A percentile compares a stretch with the other conserved stretches of the same genome.
Conservation (phyloP, 2,797 vertebrate genomes). For the Fistularia tabacaria region DNA sequence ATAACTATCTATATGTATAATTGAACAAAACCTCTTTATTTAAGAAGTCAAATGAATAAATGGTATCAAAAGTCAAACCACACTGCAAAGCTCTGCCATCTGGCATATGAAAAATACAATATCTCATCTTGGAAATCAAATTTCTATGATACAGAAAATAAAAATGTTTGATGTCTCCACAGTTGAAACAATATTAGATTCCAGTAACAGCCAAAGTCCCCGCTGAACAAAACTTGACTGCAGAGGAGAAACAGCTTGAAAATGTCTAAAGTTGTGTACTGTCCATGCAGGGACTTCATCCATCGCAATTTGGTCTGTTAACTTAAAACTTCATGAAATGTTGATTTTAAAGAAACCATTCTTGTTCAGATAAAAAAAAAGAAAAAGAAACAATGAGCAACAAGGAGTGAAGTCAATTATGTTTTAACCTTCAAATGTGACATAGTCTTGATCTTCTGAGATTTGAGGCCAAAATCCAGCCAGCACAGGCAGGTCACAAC, state of each 20-base stretch:
- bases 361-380: constrained; percentile 39
- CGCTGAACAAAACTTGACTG: constrained; percentile 70
- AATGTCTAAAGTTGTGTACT: constrained; percentile 64
- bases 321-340: constrained; percentile 56
- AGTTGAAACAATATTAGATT: constrained; percentile 73
- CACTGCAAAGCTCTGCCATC: constrained; percentile 79
- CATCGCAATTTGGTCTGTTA: constrained; percentile 60
- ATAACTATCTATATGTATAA: constrained; percentile 5
- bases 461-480: too few relatives aligned
- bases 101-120: constrained; percentile 68
- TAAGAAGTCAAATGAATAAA: constrained; percentile 67
- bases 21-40: constrained; percentile 58
- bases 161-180: constrained; percentile 75
- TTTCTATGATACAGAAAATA: constrained; percentile 72
- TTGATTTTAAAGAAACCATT: constrained; percentile 37
- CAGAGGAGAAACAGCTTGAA: constrained; percentile 55
- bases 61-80: constrained; percentile 61
- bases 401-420: too few relatives aligned
- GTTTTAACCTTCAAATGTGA: too few relatives aligned
- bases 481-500: too few relatives aligned
- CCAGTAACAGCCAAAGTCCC: constrained; percentile 70
- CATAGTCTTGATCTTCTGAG: too few relatives aligned
- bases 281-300: constrained; percentile 66
- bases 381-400: constrained; percentile 1
- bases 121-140: constrained; percentile 78